These are phyloP conservation scores for Martes martes DNA, from an alignment of 2,113 vertebrate species.

Conservation along the genomic window DNA sequence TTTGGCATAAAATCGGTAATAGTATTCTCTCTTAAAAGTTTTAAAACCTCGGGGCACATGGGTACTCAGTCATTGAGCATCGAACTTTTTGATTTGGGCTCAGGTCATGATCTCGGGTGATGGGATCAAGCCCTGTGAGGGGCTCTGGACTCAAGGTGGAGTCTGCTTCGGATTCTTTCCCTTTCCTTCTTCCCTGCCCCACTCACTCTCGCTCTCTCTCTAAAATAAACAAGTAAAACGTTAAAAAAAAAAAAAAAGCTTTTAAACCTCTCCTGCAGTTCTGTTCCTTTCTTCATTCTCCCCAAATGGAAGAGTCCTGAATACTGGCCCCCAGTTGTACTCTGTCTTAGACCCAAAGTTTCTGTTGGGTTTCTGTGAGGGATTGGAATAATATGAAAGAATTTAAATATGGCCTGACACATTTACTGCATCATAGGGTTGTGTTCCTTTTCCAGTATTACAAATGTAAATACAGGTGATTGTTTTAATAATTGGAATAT, in stretches of 20 bases:
- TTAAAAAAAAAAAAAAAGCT: not conserved
- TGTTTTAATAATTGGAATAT: not conserved
- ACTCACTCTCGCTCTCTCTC: not conserved
- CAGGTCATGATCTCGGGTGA: not conserved
- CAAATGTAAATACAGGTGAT: not conserved
- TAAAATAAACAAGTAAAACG: not conserved
- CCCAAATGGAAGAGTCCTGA: not conserved
- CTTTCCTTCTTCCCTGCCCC: not conserved
- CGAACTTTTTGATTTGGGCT: not conserved
- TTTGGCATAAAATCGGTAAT: not conserved
- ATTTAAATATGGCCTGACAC: not conserved
- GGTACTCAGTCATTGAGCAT: not conserved
- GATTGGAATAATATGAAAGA: not conserved
- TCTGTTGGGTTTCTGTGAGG: not conserved
- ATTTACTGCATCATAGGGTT: not conserved
- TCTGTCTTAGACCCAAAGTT: not conserved
- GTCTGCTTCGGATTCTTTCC: not conserved
- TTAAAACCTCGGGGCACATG: not conserved
- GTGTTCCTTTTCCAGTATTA: not conserved
- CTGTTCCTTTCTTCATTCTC: not conserved
- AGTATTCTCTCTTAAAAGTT: not conserved
- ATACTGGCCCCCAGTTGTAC: not conserved
- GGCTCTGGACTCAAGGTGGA: not conserved
- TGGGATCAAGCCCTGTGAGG: too few relatives aligned
- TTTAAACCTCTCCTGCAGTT: not conserved